Evolutionary conservation across 1,140 invertebrate species (phyloP).

Genomic region (Ctenoplectra terminalis): DNA sequence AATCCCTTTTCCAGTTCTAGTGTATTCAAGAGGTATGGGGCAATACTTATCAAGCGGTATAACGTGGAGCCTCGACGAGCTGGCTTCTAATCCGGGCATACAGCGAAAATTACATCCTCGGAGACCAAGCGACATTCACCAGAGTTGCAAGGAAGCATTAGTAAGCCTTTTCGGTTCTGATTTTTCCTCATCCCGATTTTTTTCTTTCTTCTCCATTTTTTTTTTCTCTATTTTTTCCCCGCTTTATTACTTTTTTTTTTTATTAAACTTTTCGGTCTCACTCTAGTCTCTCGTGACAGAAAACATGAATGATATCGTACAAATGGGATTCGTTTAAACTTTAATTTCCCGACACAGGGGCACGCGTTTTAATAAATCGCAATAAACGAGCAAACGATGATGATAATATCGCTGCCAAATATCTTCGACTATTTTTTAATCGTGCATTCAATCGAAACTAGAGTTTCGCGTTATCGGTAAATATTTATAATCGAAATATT

Average conservation of each 20-base stretch:
- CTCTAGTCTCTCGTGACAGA: not conserved
- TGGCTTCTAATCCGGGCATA: constrained; percentile 77
- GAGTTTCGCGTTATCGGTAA: constrained; percentile 4
- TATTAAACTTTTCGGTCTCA: not conserved
- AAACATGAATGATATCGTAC: not conserved
- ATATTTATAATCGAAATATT: constrained; percentile 44
- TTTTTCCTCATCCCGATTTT: constrained; percentile 34
- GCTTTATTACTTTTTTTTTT: not conserved
- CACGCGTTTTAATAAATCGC: constrained; percentile 12
- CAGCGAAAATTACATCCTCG: constrained; percentile 77
- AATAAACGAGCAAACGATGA: not conserved
- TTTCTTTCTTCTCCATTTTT: not conserved
- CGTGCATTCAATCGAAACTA: not conserved
- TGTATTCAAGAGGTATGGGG: constrained; percentile 54
- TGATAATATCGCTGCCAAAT: not conserved
- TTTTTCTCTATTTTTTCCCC: not conserved
- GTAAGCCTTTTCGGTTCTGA: constrained; percentile 56
- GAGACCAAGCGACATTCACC: constrained; percentile 68
- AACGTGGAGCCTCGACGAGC: constrained; percentile 63
- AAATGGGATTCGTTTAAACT: constrained; percentile 27
- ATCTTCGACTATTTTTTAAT: not conserved
- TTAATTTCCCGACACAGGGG: not conserved
- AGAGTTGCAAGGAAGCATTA: constrained; percentile 42
- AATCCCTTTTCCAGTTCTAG: constrained; percentile 69
- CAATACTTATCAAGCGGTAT: constrained; percentile 70